Evolutionary conservation across 2,113 vertebrate species (phyloP), one percentile per base, ranked within the genome.

Genomic region (Numenius arquata): DNA sequence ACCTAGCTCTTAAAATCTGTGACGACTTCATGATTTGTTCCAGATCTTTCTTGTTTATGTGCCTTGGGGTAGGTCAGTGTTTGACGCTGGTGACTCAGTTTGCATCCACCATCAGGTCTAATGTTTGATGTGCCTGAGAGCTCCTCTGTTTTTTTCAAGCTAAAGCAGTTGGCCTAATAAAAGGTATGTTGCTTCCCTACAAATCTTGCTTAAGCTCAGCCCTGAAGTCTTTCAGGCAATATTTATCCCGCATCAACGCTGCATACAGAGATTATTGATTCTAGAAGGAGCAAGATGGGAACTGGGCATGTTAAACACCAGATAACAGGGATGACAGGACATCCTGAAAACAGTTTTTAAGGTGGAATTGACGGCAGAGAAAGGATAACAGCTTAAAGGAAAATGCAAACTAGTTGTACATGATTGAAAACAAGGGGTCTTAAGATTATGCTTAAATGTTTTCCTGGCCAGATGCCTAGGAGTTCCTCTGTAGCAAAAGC

Each of bases 321-420:
- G 68, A 55, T 40, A 81, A 75, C 13, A 11, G 9, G 12, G 2
- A 15, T 55, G 55, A n/a, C 29, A 41, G 36, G n/a, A 80, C n/a
- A 68, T 1, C 20, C 8, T 56, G 62, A 27, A 85, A 86, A 21
- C 63, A 23, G 3, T 41, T 88, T 90, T 63, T 34, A 52, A 52
- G 19, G 20, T 83, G 4, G 2, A 53, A 30, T 18, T 47, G 26
- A 36, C 34, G 21, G 2, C 63, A 88, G 16, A 83, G 48, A 61
- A 79, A 78, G 14, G 27, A 92, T 79, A 41, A 56, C 2, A n/a
- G 6, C 12, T 67, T 45, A 63, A 75, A 63, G 20, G 11, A 76
- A 43, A 77, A 58, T 25, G 11, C 4, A 48, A 56, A 63, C 2
- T 34, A 2, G 0, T 15, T 82, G 47, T 50, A 59, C 2, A 1